A percentile compares a stretch with the other conserved stretches of the same genome.
Evolutionary conservation across 1,140 invertebrate genomes (phyloP).

Genomic region (Pristionchus pacificus): DNA sequence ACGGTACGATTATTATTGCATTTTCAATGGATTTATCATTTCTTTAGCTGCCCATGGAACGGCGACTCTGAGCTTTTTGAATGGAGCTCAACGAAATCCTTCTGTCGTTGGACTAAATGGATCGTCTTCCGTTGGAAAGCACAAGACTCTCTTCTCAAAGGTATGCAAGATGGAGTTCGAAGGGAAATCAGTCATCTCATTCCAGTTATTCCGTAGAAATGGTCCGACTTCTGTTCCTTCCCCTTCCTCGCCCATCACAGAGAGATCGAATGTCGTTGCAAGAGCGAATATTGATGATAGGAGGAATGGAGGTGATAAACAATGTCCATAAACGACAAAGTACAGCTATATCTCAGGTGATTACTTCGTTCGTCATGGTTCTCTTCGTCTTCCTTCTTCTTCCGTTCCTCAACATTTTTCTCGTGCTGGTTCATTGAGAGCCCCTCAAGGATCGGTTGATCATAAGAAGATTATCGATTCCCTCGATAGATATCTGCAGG

Average conservation of each 20-base stretch:
- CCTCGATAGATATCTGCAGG: not conserved
- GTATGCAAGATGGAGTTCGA: not conserved
- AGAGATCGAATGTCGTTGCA: slow-evolving; percentile 4
- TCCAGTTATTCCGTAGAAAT: not conserved
- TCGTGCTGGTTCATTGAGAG: slow-evolving; percentile 7
- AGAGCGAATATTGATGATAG: slow-evolving; percentile 16
- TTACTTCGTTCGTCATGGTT: slow-evolving; percentile 17
- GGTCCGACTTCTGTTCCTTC: not conserved
- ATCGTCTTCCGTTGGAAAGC: not conserved
- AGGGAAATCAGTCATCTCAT: not conserved
- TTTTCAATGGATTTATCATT: too few species aligned
- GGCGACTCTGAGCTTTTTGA: not conserved
- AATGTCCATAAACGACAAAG: too few species aligned
- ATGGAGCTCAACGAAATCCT: not conserved
- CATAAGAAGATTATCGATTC: slow-evolving; percentile 11
- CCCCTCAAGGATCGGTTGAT: slow-evolving; percentile 12
- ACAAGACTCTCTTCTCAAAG: slow-evolving; percentile 4
- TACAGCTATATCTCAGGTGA: too few species aligned
- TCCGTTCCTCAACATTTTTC: not conserved
- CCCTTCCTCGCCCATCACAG: not conserved
- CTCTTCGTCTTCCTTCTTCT: slow-evolving; percentile 11
- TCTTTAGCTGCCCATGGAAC: not conserved
- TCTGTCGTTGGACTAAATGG: not conserved
- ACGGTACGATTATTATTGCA: not conserved
- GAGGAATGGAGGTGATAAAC: not conserved